Percentiles rank a stretch among this genome's conserved stretches.
phyloP scores from a whole-genome alignment of 2,888 invertebrate species.

The Eristalinus aeneus region DNA sequence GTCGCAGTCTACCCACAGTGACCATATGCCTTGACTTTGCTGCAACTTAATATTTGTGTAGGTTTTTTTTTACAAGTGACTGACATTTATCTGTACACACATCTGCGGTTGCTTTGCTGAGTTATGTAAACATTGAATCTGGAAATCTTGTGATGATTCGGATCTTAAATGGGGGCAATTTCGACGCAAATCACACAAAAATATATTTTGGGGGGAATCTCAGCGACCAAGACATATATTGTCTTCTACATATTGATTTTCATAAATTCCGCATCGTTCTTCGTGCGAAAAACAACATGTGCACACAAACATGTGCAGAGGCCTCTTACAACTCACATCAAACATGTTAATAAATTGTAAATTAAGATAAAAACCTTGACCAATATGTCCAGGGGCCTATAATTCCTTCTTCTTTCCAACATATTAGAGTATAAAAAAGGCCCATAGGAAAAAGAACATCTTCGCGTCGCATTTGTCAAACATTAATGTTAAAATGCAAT shows the following conservation, averaged over 20 bases:
- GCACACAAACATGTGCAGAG: background rate
- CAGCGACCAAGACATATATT: background rate
- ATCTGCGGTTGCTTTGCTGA: background rate
- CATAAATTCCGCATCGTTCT: slow-evolving; percentile 4
- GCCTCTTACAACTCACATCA: background rate
- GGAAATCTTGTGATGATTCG: background rate
- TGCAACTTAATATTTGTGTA: too few species aligned
- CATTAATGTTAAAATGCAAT: slow-evolving; percentile 28
- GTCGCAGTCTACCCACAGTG: too few species aligned
- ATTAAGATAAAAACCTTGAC: slow-evolving; percentile 34
- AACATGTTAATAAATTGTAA: slow-evolving; percentile 21
- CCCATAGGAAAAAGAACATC: slow-evolving; percentile 40
- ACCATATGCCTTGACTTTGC: too few species aligned
- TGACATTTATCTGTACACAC: too few species aligned
- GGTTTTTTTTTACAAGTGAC: too few species aligned
- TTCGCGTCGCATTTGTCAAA: slow-evolving; percentile 57
- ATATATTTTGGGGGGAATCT: background rate
- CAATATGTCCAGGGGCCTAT: slow-evolving; percentile 58
- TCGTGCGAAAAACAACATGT: background rate
- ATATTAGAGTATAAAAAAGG: slow-evolving; percentile 53
- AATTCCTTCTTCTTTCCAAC: slow-evolving; percentile 12
- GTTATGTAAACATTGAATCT: background rate
- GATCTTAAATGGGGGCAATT: background rate
- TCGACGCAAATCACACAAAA: background rate
- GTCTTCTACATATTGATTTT: background rate